These are phyloP conservation scores for Tribolium freemani DNA, from an alignment of 2,888 invertebrate species.

Conservation along the genomic window DNA sequence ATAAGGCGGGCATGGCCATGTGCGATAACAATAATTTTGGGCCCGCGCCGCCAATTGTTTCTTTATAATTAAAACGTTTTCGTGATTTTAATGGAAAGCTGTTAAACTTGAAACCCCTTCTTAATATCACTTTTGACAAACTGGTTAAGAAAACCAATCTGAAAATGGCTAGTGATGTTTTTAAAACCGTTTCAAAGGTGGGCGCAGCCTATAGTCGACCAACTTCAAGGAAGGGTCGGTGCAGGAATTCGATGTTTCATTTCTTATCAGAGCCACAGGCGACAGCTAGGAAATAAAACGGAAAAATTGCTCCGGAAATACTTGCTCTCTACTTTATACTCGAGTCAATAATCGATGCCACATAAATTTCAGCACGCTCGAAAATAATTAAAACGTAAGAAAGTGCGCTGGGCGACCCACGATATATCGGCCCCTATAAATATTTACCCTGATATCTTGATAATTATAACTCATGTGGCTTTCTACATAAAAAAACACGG, in stretches of 20 bases:
- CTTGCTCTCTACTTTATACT: constrained; percentile 48
- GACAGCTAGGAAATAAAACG: constrained; percentile 55
- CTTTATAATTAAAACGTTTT: constrained; percentile 41
- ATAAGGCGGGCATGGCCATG: constrained; percentile 45
- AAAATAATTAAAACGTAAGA: constrained; percentile 46
- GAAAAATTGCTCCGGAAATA: constrained; percentile 57
- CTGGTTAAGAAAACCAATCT: not conserved
- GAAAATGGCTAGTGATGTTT: constrained; percentile 5
- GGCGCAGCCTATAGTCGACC: constrained; percentile 39
- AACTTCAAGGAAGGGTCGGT: constrained; percentile 50
- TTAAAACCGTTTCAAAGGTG: constrained; percentile 22
- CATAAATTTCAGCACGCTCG: constrained; percentile 36
- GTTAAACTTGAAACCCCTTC: constrained; percentile 10
- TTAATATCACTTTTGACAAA: constrained; percentile 11
- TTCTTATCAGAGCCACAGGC: constrained; percentile 52
- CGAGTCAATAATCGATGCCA: constrained; percentile 47
- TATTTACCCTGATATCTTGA: constrained; percentile 23
- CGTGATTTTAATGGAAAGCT: constrained; percentile 26
- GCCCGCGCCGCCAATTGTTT: constrained; percentile 26
- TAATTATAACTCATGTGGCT: constrained; percentile 9
- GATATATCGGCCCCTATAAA: constrained; percentile 27
- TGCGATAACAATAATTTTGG: constrained; percentile 46
- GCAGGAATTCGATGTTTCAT: constrained; percentile 52
- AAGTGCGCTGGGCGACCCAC: constrained; percentile 1
- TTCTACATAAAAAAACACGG: too few species aligned